Base-by-base conservation (phyloP, 2,797 vertebrate genomes). In the Mallotus villosus region DNA sequence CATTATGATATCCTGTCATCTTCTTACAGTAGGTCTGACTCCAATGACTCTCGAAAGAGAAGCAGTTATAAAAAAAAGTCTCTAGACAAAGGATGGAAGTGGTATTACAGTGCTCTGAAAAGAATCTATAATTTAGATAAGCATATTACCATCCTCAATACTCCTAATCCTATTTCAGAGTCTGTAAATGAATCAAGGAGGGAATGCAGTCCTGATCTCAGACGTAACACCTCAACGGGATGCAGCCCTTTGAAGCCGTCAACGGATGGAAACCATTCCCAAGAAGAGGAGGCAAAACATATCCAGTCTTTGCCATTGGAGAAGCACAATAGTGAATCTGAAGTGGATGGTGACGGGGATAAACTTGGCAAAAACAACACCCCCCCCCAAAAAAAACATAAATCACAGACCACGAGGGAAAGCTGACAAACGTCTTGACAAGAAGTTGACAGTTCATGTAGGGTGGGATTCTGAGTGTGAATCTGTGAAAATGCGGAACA, bases 381-480 rank as follows among this genome's bases (percentile, higher is more conserved):
- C 17, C n/a, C 65, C 12, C 22, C 67, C n/a, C 61, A 71, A n/a
- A 4, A 7, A 5, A 63, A 77, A n/a, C 8, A 83, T 77, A 61
- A 80, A 75, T 0, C 92, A 84, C 70, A 90, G 91, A 77, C 85
- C 70, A 63, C 70, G 70, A 24, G 76, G 51, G 60, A 88, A 84
- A 76, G 79, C 82, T 19, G 74, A 78, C 24, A 81, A 67, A 53
- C 79, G 81, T 73, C 59, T 14, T 9, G 82, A 89, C 57, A 88
- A 79, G 81, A 93, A 87, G 66, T 11, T 66, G 3, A 80, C 85
- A 4, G 51, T 86, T 1, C 82, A 85, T 2, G 91, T 92, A 46
- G 95, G 92, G 17, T 97, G 95, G 95, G 95, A 97, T 84, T 97
- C 96, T 0, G 96, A 95, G 41, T 95, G 95, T 0, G 94, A 96